Evolutionary conservation across 2,797 vertebrate species (phyloP).

Genomic region (Xerus rutilus): DNA sequence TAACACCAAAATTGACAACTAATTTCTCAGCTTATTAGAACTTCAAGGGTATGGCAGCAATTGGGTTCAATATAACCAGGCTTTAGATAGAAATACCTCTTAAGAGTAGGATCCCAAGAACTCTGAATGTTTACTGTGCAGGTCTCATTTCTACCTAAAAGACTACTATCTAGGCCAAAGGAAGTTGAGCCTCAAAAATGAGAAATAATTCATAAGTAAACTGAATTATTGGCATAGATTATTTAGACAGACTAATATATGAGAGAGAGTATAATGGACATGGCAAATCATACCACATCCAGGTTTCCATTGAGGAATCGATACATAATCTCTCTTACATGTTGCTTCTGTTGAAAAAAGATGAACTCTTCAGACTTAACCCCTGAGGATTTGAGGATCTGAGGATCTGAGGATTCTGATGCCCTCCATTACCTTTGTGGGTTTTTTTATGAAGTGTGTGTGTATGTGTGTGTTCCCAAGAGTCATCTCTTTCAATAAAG

Average conservation of each 20-base stretch:
- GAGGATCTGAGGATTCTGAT: conserved; percentile 1
- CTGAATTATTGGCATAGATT: neutral
- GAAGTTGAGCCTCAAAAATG: conserved; percentile 28
- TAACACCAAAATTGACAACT: conserved; percentile 43
- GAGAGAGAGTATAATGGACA: neutral
- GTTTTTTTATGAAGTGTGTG: neutral
- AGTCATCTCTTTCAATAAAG: neutral
- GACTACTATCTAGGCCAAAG: neutral
- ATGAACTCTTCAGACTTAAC: conserved; percentile 11
- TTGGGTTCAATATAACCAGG: neutral
- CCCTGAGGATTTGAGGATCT: neutral
- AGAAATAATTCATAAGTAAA: neutral
- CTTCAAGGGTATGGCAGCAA: neutral
- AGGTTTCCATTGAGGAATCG: neutral
- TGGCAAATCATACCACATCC: neutral
- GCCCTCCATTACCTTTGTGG: neutral
- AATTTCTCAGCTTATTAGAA: conserved; percentile 35
- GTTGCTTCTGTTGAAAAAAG: neutral
- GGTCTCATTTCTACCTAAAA: conserved; percentile 2
- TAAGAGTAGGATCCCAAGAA: neutral
- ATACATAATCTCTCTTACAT: neutral
- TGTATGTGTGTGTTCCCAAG: neutral
- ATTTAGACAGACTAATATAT: neutral
- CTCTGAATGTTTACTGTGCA: neutral
- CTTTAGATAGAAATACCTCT: neutral